Percentiles rank a stretch among this genome's conserved stretches.
Evolutionary conservation across 2,797 vertebrate species (phyloP).

Genomic region (Phoxinus dragarum): DNA sequence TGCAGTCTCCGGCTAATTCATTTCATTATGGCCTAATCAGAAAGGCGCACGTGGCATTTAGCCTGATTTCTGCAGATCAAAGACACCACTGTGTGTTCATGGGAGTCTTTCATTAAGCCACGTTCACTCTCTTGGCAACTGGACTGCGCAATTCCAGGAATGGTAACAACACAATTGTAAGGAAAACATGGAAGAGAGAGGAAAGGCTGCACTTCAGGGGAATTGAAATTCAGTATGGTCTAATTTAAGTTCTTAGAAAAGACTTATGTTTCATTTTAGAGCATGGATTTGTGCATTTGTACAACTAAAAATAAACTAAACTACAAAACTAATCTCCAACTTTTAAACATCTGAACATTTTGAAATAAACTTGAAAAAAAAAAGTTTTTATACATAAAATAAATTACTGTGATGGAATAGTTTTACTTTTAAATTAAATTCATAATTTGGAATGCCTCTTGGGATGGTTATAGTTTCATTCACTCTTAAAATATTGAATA

Average conservation of each 20-base stretch:
- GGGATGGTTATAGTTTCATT: too few relatives aligned
- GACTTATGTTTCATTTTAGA: background rate
- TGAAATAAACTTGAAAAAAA: background rate
- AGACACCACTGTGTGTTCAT: constrained; percentile 48
- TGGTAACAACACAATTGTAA: constrained; percentile 12
- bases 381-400: background rate
- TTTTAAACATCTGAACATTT: background rate
- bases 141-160: constrained; percentile 25
- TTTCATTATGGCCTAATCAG: constrained; percentile 61
- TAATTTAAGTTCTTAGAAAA: background rate
- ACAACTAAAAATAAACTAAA: background rate
- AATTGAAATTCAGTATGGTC: background rate
- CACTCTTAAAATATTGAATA: too few relatives aligned
- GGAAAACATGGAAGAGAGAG: background rate
- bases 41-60: constrained; percentile 56
- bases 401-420: too few relatives aligned
- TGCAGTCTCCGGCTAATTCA: constrained; percentile 57
- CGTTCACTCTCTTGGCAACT: constrained; percentile 34
- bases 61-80: constrained; percentile 52
- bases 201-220: constrained; percentile 2
- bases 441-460: too few relatives aligned
- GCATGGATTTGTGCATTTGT: background rate
- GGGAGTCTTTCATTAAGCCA: constrained; percentile 57
- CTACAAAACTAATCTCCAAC: too few relatives aligned
- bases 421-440: too few relatives aligned